A percentile compares a stretch with the other conserved stretches of the same genome.
Conservation (phyloP, 2,113 vertebrate genomes). For the Clupea harengus region DNA sequence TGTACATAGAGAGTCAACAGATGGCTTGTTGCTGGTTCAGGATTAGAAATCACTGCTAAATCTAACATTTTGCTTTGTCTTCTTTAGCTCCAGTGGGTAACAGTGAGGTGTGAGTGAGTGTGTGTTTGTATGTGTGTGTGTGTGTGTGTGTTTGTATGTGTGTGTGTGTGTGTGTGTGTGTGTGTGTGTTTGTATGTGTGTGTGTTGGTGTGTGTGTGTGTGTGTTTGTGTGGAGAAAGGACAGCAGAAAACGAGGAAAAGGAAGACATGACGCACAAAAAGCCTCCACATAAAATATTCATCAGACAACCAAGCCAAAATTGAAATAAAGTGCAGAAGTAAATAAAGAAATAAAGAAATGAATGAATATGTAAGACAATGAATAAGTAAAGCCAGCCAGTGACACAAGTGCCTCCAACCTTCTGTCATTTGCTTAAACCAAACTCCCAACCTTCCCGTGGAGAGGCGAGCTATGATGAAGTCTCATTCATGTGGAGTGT, state of each 20-base stretch:
- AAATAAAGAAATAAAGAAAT: background rate
- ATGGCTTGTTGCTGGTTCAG: too few species aligned
- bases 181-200: too few species aligned
- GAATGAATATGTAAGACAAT: background rate
- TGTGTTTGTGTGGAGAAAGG: background rate
- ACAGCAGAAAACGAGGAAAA: background rate
- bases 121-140: too few species aligned
- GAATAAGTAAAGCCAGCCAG: background rate
- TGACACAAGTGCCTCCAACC: background rate
- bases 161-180: too few species aligned
- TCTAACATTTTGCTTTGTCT: too few species aligned
- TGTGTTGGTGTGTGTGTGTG: too few species aligned
- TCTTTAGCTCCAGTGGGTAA: too few species aligned
- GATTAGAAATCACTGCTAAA: too few species aligned
- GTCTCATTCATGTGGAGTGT: background rate
- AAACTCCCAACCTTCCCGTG: background rate
- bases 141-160: too few species aligned
- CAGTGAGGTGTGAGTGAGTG: too few species aligned
- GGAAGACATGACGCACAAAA: background rate
- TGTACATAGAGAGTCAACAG: too few species aligned
- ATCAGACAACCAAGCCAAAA: background rate
- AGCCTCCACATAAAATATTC: background rate
- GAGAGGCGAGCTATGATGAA: background rate
- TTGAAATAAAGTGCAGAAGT: background rate
- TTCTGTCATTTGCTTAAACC: background rate